A percentile compares a stretch with the other conserved stretches of the same genome.
phyloP scores from a whole-genome alignment of 2,113 vertebrate genomes.

The Variabilichromis moorii region DNA sequence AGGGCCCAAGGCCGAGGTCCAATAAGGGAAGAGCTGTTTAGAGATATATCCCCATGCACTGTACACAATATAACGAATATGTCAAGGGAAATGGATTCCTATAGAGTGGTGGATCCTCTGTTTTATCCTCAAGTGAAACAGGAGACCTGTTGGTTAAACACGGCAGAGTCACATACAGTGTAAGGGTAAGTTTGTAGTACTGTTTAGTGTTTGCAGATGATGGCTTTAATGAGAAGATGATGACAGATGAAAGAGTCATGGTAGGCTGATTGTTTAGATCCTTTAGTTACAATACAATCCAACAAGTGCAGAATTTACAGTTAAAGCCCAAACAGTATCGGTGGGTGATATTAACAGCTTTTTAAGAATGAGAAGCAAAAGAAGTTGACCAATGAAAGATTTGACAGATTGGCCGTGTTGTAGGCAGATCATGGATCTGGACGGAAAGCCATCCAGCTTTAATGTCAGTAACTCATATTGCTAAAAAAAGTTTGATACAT shows the following conservation, averaged over 20 bases:
- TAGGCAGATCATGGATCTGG: background rate
- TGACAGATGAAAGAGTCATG: background rate
- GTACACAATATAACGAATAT: background rate
- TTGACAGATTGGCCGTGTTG: background rate
- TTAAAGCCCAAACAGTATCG: background rate
- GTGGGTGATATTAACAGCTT: background rate
- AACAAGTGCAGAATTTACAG: background rate
- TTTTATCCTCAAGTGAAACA: background rate
- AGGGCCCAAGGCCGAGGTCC: slow-evolving; percentile 18
- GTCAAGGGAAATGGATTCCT: background rate
- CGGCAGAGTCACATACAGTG: background rate
- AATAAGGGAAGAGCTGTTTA: slow-evolving; percentile 9
- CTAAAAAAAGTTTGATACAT: background rate
- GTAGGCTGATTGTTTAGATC: background rate
- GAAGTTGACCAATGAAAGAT: background rate
- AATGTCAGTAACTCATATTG: background rate
- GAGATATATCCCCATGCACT: background rate
- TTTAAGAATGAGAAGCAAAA: background rate
- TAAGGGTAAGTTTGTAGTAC: background rate
- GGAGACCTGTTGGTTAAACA: background rate
- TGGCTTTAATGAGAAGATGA: background rate
- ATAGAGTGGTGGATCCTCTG: background rate
- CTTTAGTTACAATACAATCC: background rate
- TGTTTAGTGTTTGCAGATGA: background rate
- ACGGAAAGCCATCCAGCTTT: background rate